Base-by-base conservation (phyloP, 2,797 vertebrate species). In the Dendrocincla fuliginosa region DNA sequence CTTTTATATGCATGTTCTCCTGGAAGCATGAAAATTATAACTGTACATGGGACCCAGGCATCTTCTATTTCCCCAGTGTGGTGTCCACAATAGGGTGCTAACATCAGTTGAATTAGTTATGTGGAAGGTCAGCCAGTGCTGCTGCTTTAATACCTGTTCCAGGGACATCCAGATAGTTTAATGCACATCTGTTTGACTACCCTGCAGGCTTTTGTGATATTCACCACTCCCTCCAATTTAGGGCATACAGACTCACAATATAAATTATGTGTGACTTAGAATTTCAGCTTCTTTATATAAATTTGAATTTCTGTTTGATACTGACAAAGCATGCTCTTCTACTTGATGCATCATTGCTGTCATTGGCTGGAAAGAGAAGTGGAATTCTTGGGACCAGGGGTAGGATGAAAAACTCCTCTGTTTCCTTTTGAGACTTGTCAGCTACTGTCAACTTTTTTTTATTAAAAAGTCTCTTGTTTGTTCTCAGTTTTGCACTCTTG, bases 201-300 rank as follows among this genome's bases (percentile, higher is more conserved):
- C 9, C 32, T 49, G 12, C 11, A 55, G 0, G 0, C 28, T 67
- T 60, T 42, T 49, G 20, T 84, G 46, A 10, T 55, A 52, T 14
- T 85, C 23, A 75, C 15, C 20, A 52, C 27, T 30, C 13, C 7
- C 18, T 78, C 33, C 22, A 71, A 39, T 61, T 59, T 60, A 60
- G 12, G 35, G 8, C 75, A 32, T 35, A 60, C 10, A 76, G 32
- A 55, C 50, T 78, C 33, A 69, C 13, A 30, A 3, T 86, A 68
- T 57, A 71, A 82, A 53, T 76, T 37, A 13, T 12, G 16, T n/a
- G 30, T 70, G 20, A 67, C 52, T 65, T 65, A 42, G 7, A 65
- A 16, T n/a, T 88, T 16, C 22, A 50, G 4, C 25, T 65, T 86
- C 52, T 77, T 85, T 18, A 35, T 5, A 67, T 39, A 39, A 33